A percentile compares a stretch with the other conserved stretches of the same genome.
Conservation (phyloP, 2,888 invertebrate species). For the Xanthorhoe spadicearia region DNA sequence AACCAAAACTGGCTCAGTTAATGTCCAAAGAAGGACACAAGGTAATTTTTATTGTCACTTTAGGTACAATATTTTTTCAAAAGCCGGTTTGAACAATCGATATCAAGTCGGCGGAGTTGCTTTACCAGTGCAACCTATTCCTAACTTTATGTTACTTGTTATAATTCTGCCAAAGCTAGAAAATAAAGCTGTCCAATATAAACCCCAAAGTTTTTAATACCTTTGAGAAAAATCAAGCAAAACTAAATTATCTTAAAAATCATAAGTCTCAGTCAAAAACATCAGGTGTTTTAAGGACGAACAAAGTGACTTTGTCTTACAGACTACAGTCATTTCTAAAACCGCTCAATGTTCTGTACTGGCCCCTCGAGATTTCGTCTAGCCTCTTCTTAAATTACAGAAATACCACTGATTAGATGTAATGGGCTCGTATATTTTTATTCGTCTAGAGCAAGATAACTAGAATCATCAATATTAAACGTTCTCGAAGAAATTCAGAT, state of each 20-base stretch:
- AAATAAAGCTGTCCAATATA: not conserved
- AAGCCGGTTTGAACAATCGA: too few species aligned
- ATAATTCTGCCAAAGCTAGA: not conserved
- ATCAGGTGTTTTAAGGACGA: not conserved
- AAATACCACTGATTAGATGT: constrained; percentile 10
- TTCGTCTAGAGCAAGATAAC: constrained; percentile 8
- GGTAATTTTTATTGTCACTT: too few species aligned
- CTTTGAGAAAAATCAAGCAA: not conserved
- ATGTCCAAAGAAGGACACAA: too few species aligned
- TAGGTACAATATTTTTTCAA: too few species aligned
- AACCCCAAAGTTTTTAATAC: not conserved
- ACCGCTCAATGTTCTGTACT: not conserved
- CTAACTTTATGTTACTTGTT: not conserved
- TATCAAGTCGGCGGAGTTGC: not conserved
- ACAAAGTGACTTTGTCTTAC: constrained; percentile 15
- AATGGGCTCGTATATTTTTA: constrained; percentile 9
- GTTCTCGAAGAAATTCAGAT: not conserved
- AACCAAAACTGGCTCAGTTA: too few species aligned
- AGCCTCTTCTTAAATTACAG: constrained; percentile 7
- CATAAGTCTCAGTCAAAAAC: not conserved
- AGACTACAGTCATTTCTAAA: not conserved
- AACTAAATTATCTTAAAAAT: not conserved
- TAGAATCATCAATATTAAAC: not conserved
- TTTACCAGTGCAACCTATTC: not conserved
- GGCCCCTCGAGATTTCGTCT: constrained; percentile 10